These are phyloP conservation scores for Zaprionus kolodkinae DNA, from an alignment of 1,140 invertebrate genomes.

Conservation along the genomic window DNA sequence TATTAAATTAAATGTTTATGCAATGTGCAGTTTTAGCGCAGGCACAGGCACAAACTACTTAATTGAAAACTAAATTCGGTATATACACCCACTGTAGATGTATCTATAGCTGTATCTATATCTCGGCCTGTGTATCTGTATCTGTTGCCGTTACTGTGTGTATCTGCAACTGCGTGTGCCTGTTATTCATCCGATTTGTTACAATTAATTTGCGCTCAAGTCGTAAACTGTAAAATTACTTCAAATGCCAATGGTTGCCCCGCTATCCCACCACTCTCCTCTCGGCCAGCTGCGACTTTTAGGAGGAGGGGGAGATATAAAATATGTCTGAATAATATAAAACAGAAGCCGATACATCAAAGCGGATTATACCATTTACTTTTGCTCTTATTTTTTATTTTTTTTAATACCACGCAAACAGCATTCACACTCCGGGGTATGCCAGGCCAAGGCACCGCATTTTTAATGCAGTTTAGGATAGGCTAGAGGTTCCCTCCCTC, in stretches of 20 bases:
- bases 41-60: conserved; percentile 34
- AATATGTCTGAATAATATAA: conserved; percentile 77
- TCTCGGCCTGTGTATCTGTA: conserved; percentile 21
- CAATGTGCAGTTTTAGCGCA: conserved; percentile 43
- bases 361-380: conserved; percentile 81
- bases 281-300: conserved; percentile 21
- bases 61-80: conserved; percentile 42
- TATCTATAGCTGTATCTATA: neutral
- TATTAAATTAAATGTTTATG: conserved; percentile 76
- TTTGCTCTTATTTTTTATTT: conserved; percentile 64
- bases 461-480: too few relatives aligned
- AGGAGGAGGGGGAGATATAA: conserved; percentile 25
- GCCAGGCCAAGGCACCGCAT: neutral
- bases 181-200: conserved; percentile 50
- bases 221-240: conserved; percentile 53
- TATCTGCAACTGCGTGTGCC: conserved; percentile 24
- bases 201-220: conserved; percentile 50
- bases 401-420: conserved; percentile 5
- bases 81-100: too few relatives aligned
- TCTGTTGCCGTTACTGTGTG: neutral
- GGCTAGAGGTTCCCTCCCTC: neutral
- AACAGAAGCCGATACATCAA: conserved; percentile 80
- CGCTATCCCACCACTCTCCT: neutral
- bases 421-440: neutral
- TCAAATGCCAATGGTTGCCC: conserved; percentile 21